Evolutionary conservation across 2,888 invertebrate species (phyloP).

Genomic region (Cotesia congregata): DNA sequence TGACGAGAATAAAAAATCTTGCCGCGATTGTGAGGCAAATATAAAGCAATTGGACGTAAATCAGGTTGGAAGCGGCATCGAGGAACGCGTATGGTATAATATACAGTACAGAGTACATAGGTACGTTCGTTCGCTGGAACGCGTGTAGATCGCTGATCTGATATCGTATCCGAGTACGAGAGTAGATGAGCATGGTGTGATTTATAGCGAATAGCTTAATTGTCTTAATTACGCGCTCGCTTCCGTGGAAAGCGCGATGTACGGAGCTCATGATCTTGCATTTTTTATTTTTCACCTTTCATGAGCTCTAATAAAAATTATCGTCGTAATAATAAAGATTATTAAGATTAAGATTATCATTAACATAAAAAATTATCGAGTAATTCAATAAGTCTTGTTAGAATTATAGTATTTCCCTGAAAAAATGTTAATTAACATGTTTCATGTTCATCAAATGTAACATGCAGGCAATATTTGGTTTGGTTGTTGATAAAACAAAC

Average conservation of each 20-base stretch:
- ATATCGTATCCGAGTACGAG: constrained; percentile 61
- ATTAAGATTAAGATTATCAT: neutral
- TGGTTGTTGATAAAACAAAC: too few species aligned
- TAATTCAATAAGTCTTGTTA: neutral
- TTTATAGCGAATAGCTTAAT: constrained; percentile 65
- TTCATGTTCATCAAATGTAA: too few species aligned
- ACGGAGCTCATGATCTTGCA: constrained; percentile 26
- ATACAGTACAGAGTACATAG: constrained; percentile 10
- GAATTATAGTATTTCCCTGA: too few species aligned
- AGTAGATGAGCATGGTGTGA: constrained; percentile 65
- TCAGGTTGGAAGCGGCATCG: constrained; percentile 55
- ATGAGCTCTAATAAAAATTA: neutral
- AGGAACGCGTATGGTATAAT: constrained; percentile 33
- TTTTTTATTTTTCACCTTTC: constrained; percentile 8
- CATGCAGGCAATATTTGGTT: too few species aligned
- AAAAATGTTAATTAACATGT: too few species aligned
- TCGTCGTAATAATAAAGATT: neutral
- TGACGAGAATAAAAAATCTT: constrained; percentile 11
- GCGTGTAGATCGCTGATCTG: constrained; percentile 62
- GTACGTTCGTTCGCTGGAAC: constrained; percentile 58
- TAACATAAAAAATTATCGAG: neutral
- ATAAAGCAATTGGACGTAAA: constrained; percentile 51
- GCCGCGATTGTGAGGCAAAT: too few species aligned
- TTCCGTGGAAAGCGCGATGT: constrained; percentile 62
- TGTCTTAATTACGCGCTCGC: constrained; percentile 66